Conservation (phyloP, 2,113 vertebrate species). For the Galeopterus variegatus region DNA sequence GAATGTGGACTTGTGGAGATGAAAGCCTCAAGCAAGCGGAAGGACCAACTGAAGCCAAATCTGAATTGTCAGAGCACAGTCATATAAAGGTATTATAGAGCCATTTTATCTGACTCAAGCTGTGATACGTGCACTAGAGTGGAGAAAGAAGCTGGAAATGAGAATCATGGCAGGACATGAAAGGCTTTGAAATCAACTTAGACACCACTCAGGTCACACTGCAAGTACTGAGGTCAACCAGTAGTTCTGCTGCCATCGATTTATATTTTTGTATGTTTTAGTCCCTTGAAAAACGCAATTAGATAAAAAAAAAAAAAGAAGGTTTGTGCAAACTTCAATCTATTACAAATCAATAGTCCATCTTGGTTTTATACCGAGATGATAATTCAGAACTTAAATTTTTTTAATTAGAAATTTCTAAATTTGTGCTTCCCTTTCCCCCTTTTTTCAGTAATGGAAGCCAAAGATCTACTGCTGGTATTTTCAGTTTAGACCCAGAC, state of each 20-base stretch:
- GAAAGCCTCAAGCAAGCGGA: not conserved
- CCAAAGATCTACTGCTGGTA: not conserved
- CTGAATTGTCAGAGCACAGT: not conserved
- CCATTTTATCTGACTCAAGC: not conserved
- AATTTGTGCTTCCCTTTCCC: not conserved
- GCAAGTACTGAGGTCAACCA: not conserved
- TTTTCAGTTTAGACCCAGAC: not conserved
- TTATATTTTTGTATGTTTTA: not conserved
- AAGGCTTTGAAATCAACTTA: not conserved
- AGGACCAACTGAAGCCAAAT: not conserved
- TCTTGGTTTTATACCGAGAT: not conserved
- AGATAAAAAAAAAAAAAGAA: not conserved
- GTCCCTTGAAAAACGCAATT: not conserved
- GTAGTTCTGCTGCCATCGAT: not conserved
- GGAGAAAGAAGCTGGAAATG: not conserved
- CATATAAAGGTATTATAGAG: not conserved
- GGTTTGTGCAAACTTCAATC: not conserved
- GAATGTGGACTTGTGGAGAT: not conserved
- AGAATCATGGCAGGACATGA: not conserved
- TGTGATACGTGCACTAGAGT: not conserved
- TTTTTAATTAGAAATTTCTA: not conserved
- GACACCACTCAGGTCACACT: not conserved
- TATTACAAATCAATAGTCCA: not conserved
- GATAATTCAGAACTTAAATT: not conserved
- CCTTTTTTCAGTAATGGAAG: not conserved